Evolutionary conservation across 2,113 vertebrate species (phyloP), one percentile per base, ranked within the genome.

Genomic region (Silurus asotus): DNA sequence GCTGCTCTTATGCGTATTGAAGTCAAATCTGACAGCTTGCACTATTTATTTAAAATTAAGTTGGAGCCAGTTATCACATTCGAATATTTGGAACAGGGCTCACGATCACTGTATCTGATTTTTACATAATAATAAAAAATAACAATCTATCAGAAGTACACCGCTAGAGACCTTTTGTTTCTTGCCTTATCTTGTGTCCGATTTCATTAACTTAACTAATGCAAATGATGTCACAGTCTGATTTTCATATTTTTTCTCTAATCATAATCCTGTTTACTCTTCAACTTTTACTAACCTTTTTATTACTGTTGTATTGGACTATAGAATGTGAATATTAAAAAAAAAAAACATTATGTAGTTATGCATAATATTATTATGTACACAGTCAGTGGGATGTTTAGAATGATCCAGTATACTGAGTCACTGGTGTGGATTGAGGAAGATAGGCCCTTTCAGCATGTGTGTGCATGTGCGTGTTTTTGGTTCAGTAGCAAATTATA

Each of bases 401-500:
- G 2, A 25, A 49, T 13, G 19, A 59, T 20, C 61, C 25, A 56
- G 25, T 56, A 45, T 64, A 53, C 79, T 58, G 10, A 10, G 37
- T 15, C 75, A 51, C 6, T 67, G 14, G 11, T 77, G 25, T 28
- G 5, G 6, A 15, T 83, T 48, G 17, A 78, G 37, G 25, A 77
- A 56, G 25, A 49, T 76, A 56, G 2, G 80, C 77, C 55, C 37
- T 2, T 37, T 37, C 53, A 87, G 64, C 85, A 86, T 23, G 82
- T 84, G 75, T 89, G 85, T 88, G 91, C 88, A 75, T 88, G 87
- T 81, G 86, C 87, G 87, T 87, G 80, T 86, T 76, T 81, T 85
- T 83, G 28, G 75, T 82, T 88, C 86, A 65, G 84, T 89, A 75
- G 88, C 89, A 82, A 83, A 93, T 91, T 65, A 82, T 56, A 94